Conservation (phyloP, 2,888 invertebrate genomes). For the Napeogenes sylphis region DNA sequence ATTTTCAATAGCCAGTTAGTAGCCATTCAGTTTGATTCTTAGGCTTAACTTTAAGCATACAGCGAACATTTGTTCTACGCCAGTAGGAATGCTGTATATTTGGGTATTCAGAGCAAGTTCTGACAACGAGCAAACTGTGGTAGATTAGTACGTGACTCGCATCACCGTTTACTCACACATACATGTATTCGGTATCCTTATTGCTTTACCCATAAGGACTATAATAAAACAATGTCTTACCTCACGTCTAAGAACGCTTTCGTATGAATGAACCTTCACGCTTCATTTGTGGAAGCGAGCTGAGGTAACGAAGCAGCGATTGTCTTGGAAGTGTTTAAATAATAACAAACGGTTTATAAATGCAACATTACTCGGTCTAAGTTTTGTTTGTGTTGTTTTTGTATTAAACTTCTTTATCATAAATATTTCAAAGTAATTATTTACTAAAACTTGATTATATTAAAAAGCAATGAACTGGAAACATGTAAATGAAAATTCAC, state of each 20-base stretch:
- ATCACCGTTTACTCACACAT: slow-evolving; percentile 22
- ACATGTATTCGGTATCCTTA: slow-evolving; percentile 9
- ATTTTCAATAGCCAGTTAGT: slow-evolving; percentile 5
- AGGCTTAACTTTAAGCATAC: slow-evolving; percentile 22
- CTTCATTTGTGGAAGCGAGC: slow-evolving; percentile 21
- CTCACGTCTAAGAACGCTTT: slow-evolving; percentile 14
- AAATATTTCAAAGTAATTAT: too few species aligned
- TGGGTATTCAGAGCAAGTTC: slow-evolving; percentile 36
- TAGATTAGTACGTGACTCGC: slow-evolving; percentile 40
- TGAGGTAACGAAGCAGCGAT: slow-evolving; percentile 20
- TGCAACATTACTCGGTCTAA: too few species aligned
- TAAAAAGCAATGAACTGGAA: too few species aligned
- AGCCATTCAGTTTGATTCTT: slow-evolving; percentile 1
- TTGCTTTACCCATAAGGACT: slow-evolving; percentile 13
- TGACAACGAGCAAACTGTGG: slow-evolving; percentile 44
- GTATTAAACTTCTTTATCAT: too few species aligned
- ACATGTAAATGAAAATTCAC: too few species aligned
- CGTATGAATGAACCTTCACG: slow-evolving; percentile 22
- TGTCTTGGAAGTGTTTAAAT: slow-evolving; percentile 2
- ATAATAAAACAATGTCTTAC: slow-evolving; percentile 9
- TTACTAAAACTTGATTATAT: too few species aligned
- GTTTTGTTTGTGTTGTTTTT: too few species aligned
- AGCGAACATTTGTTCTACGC: slow-evolving; percentile 20
- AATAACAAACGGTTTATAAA: neutral
- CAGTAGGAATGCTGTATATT: slow-evolving; percentile 27